These are phyloP conservation scores for Acrocephalus kingi DNA, from an alignment of 2,113 vertebrate species.

Conservation along the genomic window DNA sequence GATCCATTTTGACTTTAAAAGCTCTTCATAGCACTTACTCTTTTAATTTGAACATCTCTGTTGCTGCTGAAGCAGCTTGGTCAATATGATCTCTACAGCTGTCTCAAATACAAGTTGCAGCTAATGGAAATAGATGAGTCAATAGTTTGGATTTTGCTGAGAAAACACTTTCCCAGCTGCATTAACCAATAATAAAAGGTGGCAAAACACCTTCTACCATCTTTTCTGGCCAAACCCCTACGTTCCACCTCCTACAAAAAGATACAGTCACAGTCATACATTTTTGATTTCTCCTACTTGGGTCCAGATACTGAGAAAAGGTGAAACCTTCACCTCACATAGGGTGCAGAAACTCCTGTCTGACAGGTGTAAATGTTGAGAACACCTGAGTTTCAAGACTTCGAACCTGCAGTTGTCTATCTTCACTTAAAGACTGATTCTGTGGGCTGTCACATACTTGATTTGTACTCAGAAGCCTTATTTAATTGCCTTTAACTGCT, in stretches of 20 bases:
- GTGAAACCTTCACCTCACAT: rapidly evolving
- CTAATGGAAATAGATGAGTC: not conserved
- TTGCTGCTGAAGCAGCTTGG: not conserved
- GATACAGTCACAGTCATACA: not conserved
- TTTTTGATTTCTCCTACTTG: not conserved
- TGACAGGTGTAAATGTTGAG: not conserved
- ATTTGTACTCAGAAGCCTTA: not conserved
- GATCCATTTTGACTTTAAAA: not conserved
- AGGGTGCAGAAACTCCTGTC: not conserved
- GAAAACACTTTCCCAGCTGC: not conserved
- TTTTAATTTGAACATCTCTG: not conserved
- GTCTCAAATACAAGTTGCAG: not conserved
- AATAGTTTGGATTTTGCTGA: not conserved
- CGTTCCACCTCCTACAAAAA: not conserved
- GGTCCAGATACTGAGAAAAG: not conserved
- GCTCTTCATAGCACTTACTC: not conserved
- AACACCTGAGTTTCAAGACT: not conserved
- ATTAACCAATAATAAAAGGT: not conserved
- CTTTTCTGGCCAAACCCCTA: not conserved
- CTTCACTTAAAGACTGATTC: not conserved
- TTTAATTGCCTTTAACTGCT: not conserved
- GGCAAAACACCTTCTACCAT: not conserved
- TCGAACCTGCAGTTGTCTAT: not conserved
- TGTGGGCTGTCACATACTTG: not conserved
- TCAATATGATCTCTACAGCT: not conserved